Evolutionary conservation across 2,113 vertebrate species (phyloP).

Genomic region (Myotis yumanensis): DNA sequence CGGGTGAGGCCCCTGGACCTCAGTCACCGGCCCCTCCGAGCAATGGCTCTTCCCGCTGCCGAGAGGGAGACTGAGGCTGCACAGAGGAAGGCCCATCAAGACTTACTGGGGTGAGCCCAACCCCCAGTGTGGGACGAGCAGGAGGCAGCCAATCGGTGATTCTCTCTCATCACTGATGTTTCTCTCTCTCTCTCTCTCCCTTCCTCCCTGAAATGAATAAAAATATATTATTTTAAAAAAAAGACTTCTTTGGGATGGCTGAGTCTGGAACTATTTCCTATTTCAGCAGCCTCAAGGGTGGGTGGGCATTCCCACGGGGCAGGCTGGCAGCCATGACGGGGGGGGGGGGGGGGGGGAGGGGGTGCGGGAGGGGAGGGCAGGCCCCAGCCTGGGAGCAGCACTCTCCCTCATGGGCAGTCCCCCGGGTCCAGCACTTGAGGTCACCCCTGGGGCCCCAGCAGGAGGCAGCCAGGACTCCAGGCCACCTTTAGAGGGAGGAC

Average conservation of each 20-base stretch:
- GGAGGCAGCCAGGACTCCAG: background rate
- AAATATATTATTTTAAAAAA: background rate
- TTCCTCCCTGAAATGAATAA: background rate
- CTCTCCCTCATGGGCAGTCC: background rate
- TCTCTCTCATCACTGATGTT: background rate
- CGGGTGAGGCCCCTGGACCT: background rate
- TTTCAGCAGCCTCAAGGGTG: background rate
- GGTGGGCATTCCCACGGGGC: background rate
- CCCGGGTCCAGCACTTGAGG: background rate
- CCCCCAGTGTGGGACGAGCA: too few relatives aligned
- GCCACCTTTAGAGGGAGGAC: background rate
- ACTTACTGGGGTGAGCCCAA: background rate
- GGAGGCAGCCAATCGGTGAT: background rate
- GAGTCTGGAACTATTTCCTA: background rate
- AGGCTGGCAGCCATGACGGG: background rate
- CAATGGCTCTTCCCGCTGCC: too few relatives aligned
- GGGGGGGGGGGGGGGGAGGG: too few relatives aligned
- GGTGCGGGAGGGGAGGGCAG: too few relatives aligned
- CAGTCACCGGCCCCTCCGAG: background rate
- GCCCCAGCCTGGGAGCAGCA: background rate
- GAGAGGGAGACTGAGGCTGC: background rate
- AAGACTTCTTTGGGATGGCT: fast-evolving
- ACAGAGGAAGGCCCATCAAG: background rate
- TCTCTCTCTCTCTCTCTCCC: background rate
- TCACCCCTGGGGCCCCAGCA: background rate